Evolutionary conservation across 2,797 vertebrate genomes (phyloP).

Genomic region (Acestrorhynchus altus): DNA sequence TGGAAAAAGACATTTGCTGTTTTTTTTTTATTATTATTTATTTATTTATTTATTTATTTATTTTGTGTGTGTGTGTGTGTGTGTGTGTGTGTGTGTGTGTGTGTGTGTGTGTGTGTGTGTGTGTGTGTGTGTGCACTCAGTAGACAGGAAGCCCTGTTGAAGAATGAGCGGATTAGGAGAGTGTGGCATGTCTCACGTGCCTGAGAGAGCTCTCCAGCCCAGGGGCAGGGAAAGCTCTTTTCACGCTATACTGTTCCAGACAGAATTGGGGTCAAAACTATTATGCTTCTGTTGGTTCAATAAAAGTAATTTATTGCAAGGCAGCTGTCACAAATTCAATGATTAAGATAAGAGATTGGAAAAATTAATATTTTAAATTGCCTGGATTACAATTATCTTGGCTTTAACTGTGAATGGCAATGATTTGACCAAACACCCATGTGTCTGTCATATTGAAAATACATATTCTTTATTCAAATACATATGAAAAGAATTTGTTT

Average conservation of each 20-base stretch:
- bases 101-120: no score
- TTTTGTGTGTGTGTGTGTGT: no score
- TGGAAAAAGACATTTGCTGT: no score
- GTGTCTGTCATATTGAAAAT: neutral
- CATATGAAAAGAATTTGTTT: neutral
- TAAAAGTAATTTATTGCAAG: slow-evolving; percentile 32
- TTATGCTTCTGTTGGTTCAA: slow-evolving; percentile 4
- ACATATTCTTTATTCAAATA: neutral
- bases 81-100: no score
- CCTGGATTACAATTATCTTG: no score
- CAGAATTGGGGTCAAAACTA: slow-evolving; percentile 22
- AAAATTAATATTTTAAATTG: no score
- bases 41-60: no score
- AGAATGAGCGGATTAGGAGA: slow-evolving; percentile 45
- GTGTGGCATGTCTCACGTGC: slow-evolving; percentile 58
- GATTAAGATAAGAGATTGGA: no score
- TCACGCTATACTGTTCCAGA: slow-evolving; percentile 23
- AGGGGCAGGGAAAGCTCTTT: slow-evolving; percentile 28
- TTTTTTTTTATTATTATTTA: no score
- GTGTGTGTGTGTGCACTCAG: slow-evolving; percentile 35
- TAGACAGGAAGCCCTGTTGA: slow-evolving; percentile 54
- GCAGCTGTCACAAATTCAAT: no score
- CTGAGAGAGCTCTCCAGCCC: slow-evolving; percentile 31
- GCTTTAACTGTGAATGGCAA: no score
- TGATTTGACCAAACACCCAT: no score